Evolutionary conservation across 2,113 vertebrate genomes (phyloP).

Genomic region (Rhadina sibilatrix): DNA sequence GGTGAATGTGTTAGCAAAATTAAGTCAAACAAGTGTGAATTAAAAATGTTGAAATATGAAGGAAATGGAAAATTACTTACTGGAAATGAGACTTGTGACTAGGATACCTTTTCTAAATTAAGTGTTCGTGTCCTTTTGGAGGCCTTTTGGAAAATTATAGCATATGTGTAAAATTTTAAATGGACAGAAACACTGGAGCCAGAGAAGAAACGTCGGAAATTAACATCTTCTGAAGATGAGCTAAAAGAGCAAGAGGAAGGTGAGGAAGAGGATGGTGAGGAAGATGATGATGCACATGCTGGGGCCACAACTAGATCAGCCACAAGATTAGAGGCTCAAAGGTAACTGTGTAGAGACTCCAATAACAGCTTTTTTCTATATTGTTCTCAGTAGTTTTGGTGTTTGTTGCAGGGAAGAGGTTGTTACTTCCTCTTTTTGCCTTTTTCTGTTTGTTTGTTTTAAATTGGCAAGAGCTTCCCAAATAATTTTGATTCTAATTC

Average conservation of each 20-base stretch:
- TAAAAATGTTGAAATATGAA: conserved; percentile 56
- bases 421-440: neutral
- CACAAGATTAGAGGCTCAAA: conserved; percentile 88
- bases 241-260: conserved; percentile 76
- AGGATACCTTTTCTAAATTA: conserved; percentile 33
- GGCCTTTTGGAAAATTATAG: conserved; percentile 39
- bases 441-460: neutral
- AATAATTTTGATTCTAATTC: neutral
- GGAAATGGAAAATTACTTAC: conserved; percentile 72
- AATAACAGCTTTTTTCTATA: accelerated
- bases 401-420: neutral
- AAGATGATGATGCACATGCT: conserved; percentile 59
- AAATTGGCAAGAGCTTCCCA: neutral
- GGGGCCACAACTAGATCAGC: conserved; percentile 86
- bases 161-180: conserved; percentile 57
- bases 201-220: conserved; percentile 82
- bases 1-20: conserved; percentile 69
- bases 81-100: conserved; percentile 44
- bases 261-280: conserved; percentile 76
- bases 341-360: conserved; percentile 68
- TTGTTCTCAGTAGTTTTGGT: neutral
- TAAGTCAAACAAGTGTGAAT: conserved; percentile 74
- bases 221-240: conserved; percentile 61
- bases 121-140: conserved; percentile 23
- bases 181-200: conserved; percentile 62